These are phyloP conservation scores for Branchellion lobata DNA, from an alignment of 2,888 invertebrate species.

Conservation along the genomic window DNA sequence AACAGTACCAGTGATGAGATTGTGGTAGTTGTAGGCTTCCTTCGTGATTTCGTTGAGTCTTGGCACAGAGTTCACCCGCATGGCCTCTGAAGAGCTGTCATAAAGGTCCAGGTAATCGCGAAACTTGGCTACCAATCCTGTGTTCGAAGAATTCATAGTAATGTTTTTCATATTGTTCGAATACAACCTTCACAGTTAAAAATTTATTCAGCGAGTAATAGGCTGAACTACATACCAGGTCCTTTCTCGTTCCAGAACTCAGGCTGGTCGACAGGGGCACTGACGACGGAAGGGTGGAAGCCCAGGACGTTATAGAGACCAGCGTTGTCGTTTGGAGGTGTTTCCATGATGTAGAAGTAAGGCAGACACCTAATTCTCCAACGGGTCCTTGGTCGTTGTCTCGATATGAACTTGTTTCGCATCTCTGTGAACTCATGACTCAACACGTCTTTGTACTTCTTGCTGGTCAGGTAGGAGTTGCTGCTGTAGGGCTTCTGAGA, in stretches of 20 bases:
- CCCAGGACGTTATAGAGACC: slow-evolving; percentile 41
- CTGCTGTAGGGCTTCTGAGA: slow-evolving; percentile 34
- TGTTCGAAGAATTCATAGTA: not conserved
- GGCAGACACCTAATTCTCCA: slow-evolving; percentile 46
- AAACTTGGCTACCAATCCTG: slow-evolving; percentile 33
- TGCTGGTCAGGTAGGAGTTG: slow-evolving; percentile 42
- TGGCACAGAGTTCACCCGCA: slow-evolving; percentile 34
- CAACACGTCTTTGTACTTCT: slow-evolving; percentile 5
- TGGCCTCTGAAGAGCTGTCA: slow-evolving; percentile 42
- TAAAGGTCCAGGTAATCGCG: slow-evolving; percentile 45
- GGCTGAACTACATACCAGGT: slow-evolving; percentile 39
- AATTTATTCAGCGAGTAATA: too few relatives aligned
- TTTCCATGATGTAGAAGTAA: slow-evolving; percentile 46
- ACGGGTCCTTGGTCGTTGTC: not conserved
- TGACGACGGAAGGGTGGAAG: slow-evolving; percentile 42
- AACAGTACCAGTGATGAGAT: slow-evolving; percentile 39
- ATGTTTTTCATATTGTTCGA: too few relatives aligned
- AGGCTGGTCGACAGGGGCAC: slow-evolving; percentile 41
- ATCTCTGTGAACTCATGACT: slow-evolving; percentile 41
- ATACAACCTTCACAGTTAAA: too few relatives aligned
- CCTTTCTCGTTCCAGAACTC: slow-evolving; percentile 46
- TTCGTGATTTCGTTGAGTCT: not conserved
- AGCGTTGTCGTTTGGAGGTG: slow-evolving; percentile 39
- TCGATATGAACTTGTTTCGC: slow-evolving; percentile 36
- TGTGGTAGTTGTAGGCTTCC: slow-evolving; percentile 6